Evolutionary conservation across 1,140 invertebrate genomes (phyloP), one percentile per base, ranked within the genome.

Genomic region (Heterodera schachtii): DNA sequence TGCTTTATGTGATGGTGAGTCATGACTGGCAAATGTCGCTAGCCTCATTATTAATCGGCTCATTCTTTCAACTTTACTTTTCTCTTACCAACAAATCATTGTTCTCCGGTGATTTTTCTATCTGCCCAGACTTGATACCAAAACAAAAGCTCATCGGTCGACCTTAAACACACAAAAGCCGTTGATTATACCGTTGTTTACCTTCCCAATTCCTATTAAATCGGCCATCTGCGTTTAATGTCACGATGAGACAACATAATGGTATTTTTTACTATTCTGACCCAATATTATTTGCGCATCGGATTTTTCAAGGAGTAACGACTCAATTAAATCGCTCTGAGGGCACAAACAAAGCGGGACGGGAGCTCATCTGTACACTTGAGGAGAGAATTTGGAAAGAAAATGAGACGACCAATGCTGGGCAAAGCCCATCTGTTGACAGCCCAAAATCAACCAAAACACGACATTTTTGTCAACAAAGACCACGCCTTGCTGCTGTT

Each of bases 211-310:
- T 64, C 19, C 57, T 64, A 64, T 64, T 19, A 64, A 64, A 64
- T 64, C 57, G 57, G 16, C 57, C 57, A 64, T 13, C 19, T 64
- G 57, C 57, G 57, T 64, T 64, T 64, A 60, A 60, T 52, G 57
- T 64, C 57, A 64, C 57, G 69, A 71, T 71, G 69, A 46, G 69
- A 7, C 69, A 4, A 5, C 41, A 44, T 21, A 71, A 71, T 46
- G 69, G 69, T 71, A 71, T 71, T 43, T 71, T 71, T 41, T 31
- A 31, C 31, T 31, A 31, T 31, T 41, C 69, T 46, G 69, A 71
- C 69, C 57, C 69, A 71, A 71, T 71, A 71, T 16, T 71, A 71
- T 71, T 71, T 71, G 69, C 69, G 44, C 69, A 71, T 43, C 21
- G 69, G 69, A 41, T 46, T 71, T 43, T 46, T 19, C 67, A 70